These are phyloP conservation scores for Falco novaeseelandiae DNA, from an alignment of 2,797 vertebrate genomes.

Conservation along the genomic window DNA sequence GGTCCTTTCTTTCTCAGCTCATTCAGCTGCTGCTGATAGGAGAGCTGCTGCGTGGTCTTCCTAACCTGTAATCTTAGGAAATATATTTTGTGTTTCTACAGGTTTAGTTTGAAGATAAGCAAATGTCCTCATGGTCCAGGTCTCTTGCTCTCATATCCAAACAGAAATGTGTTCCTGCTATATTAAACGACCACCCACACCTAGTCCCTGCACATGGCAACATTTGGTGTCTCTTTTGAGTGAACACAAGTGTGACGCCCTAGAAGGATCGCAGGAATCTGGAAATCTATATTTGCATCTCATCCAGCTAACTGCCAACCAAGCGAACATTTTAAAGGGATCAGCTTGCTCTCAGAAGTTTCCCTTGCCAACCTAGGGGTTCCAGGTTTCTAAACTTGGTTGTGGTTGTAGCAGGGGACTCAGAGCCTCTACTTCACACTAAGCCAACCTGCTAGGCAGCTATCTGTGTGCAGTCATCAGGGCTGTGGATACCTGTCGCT, in stretches of 20 bases:
- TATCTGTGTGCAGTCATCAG: not conserved
- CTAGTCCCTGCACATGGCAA: not conserved
- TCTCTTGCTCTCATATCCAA: not conserved
- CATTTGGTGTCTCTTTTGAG: not conserved
- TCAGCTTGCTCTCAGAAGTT: not conserved
- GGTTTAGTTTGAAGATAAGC: not conserved
- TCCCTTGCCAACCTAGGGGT: not conserved
- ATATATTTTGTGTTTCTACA: not conserved
- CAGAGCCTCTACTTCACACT: not conserved
- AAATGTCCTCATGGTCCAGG: not conserved
- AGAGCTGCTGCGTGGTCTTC: not conserved
- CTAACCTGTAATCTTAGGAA: not conserved
- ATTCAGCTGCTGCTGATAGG: not conserved
- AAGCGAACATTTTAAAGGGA: not conserved
- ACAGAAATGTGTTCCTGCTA: not conserved
- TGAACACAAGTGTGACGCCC: not conserved
- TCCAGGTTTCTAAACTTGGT: not conserved
- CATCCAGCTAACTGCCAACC: not conserved
- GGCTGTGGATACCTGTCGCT: not conserved
- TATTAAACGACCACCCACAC: not conserved
- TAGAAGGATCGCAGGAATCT: not conserved
- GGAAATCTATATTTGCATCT: not conserved
- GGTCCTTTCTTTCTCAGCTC: not conserved
- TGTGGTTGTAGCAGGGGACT: not conserved
- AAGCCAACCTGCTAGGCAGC: not conserved